A percentile compares a stretch with the other conserved stretches of the same genome.
Conservation (phyloP, 2,888 invertebrate species). For the Lasioglossum leucozonium region DNA sequence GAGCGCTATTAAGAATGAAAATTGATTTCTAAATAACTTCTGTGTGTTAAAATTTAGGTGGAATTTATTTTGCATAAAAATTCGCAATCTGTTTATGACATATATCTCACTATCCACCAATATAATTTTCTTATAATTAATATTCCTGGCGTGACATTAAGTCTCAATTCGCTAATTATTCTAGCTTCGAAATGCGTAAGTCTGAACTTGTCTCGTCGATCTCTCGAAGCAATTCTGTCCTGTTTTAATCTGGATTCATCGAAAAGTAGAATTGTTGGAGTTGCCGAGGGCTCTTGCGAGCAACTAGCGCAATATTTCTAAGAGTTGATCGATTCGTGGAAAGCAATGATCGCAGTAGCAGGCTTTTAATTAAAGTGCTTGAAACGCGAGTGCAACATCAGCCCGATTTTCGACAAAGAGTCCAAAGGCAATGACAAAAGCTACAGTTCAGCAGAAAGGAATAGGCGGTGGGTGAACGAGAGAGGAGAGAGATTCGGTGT, state of each 20-base stretch:
- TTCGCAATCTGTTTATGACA: too few relatives aligned
- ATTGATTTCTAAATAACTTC: too few relatives aligned
- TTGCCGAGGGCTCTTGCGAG: conserved; percentile 21
- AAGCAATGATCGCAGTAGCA: conserved; percentile 53
- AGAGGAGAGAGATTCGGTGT: conserved; percentile 29
- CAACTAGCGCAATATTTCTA: conserved; percentile 27
- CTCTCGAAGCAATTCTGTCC: conserved; percentile 12
- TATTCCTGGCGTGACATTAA: too few relatives aligned
- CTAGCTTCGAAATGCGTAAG: background rate
- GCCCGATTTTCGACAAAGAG: conserved; percentile 65
- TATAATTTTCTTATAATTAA: too few relatives aligned
- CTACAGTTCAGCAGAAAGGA: conserved; percentile 39
- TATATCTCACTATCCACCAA: too few relatives aligned
- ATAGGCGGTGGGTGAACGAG: background rate
- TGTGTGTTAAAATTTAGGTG: too few relatives aligned
- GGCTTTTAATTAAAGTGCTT: conserved; percentile 77
- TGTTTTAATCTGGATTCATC: conserved; percentile 8
- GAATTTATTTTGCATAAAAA: too few relatives aligned
- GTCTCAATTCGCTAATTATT: background rate
- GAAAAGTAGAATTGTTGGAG: conserved; percentile 24
- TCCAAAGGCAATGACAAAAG: conserved; percentile 44
- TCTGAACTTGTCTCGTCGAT: background rate
- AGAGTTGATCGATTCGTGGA: conserved; percentile 18
- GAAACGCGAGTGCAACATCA: conserved; percentile 71
- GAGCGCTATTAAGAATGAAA: too few relatives aligned